Conservation (phyloP, 2,113 vertebrate species). For the Anoplopoma fimbria region DNA sequence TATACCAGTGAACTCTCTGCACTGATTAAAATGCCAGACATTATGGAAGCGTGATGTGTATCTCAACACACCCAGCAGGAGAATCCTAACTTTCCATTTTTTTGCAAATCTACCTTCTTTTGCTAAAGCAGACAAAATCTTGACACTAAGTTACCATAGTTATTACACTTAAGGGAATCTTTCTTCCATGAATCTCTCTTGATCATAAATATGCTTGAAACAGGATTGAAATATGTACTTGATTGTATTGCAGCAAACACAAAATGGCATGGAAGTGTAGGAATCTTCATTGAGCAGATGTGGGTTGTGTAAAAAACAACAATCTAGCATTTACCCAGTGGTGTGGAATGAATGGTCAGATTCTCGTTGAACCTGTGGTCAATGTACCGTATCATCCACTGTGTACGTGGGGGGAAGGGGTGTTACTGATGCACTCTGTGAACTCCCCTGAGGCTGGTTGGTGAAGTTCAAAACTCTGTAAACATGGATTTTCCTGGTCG, state of each 20-base stretch:
- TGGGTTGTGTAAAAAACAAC: slow-evolving; percentile 5
- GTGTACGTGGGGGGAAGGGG: slow-evolving; percentile 34
- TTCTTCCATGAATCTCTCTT: neutral
- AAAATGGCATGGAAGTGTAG: neutral
- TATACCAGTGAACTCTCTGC: neutral
- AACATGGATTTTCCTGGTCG: slow-evolving; percentile 40
- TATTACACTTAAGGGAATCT: neutral
- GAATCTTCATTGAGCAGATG: neutral
- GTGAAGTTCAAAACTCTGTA: slow-evolving; percentile 50
- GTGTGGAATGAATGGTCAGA: slow-evolving; percentile 49
- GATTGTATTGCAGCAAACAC: neutral
- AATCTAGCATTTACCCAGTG: slow-evolving; percentile 28
- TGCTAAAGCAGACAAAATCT: neutral
- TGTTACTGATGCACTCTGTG: slow-evolving; percentile 36
- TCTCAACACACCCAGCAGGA: neutral
- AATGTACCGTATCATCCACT: slow-evolving; percentile 32
- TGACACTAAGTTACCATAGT: neutral
- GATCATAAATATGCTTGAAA: neutral
- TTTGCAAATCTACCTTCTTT: neutral
- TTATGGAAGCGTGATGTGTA: neutral
- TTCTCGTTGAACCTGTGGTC: slow-evolving; percentile 39
- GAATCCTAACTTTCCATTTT: neutral
- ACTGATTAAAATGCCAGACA: neutral
- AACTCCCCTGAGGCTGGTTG: slow-evolving; percentile 36
- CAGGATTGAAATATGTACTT: neutral